Conservation (phyloP, 2,797 vertebrate species). For the Gallirallus australis region DNA sequence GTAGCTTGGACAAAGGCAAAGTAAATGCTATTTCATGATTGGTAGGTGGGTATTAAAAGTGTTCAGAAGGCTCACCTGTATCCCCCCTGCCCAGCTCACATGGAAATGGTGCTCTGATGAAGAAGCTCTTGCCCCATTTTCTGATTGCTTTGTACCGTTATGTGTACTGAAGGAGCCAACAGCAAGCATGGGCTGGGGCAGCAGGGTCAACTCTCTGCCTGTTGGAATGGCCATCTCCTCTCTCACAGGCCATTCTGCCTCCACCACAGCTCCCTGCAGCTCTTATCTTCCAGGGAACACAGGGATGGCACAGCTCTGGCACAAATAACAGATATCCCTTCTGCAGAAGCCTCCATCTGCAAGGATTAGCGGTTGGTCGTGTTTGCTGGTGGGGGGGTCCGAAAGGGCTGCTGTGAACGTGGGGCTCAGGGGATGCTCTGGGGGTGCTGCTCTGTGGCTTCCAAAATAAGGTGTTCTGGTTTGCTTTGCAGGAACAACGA, state of each 20-base stretch:
- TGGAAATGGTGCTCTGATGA: background rate
- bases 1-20: background rate
- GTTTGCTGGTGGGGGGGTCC: background rate
- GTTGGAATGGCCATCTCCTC: background rate
- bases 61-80: background rate
- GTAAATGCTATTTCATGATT: background rate
- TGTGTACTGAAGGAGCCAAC: background rate
- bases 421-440: background rate
- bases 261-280: background rate
- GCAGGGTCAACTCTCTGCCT: background rate
- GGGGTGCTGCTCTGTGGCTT: background rate
- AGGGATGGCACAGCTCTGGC: background rate
- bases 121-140: background rate
- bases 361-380: fast-evolving
- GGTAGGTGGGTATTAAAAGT: background rate
- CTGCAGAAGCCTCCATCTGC: background rate
- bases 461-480: background rate
- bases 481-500: slow-evolving; percentile 21
- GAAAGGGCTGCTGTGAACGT: background rate
- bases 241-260: background rate
- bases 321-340: background rate
- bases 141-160: background rate
- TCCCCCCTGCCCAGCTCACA: fast-evolving
- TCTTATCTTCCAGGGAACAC: background rate
- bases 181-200: background rate